Evolutionary conservation across 2,113 vertebrate species (phyloP).

Genomic region (Etheostoma cragini): DNA sequence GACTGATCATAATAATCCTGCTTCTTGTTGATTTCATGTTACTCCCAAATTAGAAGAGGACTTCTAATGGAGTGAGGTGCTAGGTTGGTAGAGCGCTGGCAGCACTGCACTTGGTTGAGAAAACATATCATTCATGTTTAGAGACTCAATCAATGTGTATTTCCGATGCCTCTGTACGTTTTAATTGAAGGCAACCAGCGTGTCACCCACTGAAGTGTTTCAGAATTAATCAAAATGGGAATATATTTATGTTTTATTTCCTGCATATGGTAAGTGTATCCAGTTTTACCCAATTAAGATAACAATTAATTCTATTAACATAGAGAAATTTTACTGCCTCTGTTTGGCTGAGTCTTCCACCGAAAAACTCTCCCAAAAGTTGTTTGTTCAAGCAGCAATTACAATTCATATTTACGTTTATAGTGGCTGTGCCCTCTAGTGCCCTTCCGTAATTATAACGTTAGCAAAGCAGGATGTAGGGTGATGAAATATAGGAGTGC

Average conservation of each 20-base stretch:
- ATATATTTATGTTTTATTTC: slow-evolving; percentile 44
- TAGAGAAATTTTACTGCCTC: not conserved
- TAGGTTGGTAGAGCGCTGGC: slow-evolving; percentile 61
- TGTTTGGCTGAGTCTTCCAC: slow-evolving; percentile 4
- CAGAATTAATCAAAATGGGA: slow-evolving; percentile 51
- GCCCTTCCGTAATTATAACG: too few species aligned
- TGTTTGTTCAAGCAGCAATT: too few species aligned
- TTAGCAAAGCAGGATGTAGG: too few species aligned
- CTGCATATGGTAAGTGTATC: slow-evolving; percentile 21
- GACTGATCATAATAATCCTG: slow-evolving; percentile 61
- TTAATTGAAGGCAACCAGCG: slow-evolving; percentile 53
- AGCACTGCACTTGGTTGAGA: slow-evolving; percentile 44
- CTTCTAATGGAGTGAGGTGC: slow-evolving; percentile 62
- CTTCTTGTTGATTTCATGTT: slow-evolving; percentile 55
- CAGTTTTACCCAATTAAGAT: slow-evolving; percentile 18
- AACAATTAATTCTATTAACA: not conserved
- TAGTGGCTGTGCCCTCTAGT: too few species aligned
- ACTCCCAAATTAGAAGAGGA: slow-evolving; percentile 61
- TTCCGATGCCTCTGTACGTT: slow-evolving; percentile 48
- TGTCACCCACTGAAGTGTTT: slow-evolving; percentile 49
- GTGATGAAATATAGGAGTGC: too few species aligned
- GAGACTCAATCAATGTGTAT: slow-evolving; percentile 61
- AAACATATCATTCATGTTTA: slow-evolving; percentile 72
- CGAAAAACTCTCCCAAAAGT: too few species aligned
- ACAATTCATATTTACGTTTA: too few species aligned